Percentiles rank a stretch among this genome's conserved stretches.
These are phyloP conservation scores for Cheilinus undulatus DNA, from an alignment of 2,113 vertebrate genomes.

Conservation along the genomic window DNA sequence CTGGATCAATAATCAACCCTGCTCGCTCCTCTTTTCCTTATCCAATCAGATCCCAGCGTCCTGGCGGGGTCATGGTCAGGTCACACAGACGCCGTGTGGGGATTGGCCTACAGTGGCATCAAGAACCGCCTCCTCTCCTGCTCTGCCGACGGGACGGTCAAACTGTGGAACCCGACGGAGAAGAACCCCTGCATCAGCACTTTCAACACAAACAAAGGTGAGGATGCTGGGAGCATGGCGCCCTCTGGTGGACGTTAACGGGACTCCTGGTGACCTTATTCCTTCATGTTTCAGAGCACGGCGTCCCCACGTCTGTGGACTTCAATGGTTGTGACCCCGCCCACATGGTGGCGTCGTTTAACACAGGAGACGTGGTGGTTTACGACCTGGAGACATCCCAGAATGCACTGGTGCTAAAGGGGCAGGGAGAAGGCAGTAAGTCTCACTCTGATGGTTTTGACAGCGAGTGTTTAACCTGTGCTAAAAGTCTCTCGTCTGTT, in stretches of 20 bases:
- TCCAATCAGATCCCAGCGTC: slow-evolving; percentile 90
- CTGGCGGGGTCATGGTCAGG: slow-evolving; percentile 92
- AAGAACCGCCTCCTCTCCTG: slow-evolving; percentile 97
- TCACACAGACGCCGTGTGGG: slow-evolving; percentile 96
- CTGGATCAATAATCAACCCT: background rate
- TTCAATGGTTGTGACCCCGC: slow-evolving; percentile 97
- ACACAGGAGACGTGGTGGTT: slow-evolving; percentile 90
- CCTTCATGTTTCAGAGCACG: slow-evolving; percentile 85
- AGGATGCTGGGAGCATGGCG: slow-evolving; percentile 13
- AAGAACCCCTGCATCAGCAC: slow-evolving; percentile 94
- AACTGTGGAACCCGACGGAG: slow-evolving; percentile 95
- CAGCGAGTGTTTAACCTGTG: background rate
- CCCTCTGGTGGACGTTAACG: background rate
- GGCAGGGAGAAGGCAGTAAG: slow-evolving; percentile 90
- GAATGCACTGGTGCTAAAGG: slow-evolving; percentile 89
- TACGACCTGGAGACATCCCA: slow-evolving; percentile 98
- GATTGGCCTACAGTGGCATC: slow-evolving; percentile 94
- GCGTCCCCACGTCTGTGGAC: slow-evolving; percentile 94
- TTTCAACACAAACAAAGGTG: slow-evolving; percentile 91
- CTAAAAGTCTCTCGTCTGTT: background rate
- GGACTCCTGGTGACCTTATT: background rate
- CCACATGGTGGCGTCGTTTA: slow-evolving; percentile 95
- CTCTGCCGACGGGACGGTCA: slow-evolving; percentile 96
- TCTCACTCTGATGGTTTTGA: background rate
- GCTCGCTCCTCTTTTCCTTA: background rate